Evolutionary conservation across 2,888 invertebrate species (phyloP).

Genomic region (Hypselothyrea guttata): DNA sequence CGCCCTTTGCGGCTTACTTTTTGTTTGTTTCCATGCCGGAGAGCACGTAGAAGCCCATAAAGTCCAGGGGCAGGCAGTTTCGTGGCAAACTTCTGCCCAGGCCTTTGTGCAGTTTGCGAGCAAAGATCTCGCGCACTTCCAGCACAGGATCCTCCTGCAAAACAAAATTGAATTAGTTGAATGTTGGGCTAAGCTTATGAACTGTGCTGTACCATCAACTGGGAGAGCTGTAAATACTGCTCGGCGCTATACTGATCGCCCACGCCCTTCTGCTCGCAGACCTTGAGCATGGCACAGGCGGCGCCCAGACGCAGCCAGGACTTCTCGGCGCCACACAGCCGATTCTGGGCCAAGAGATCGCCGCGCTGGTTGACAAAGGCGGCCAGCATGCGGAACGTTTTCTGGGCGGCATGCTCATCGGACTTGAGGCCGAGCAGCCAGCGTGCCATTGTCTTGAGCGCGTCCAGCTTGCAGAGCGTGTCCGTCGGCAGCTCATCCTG

Average conservation of each 20-base stretch:
- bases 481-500: conserved; percentile 95
- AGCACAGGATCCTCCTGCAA: conserved; percentile 87
- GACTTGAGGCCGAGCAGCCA: conserved; percentile 96
- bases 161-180: background rate
- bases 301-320: conserved; percentile 96
- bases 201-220: conserved; percentile 87
- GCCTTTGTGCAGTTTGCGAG: conserved; percentile 96
- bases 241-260: conserved; percentile 97
- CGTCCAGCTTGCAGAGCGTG: conserved; percentile 95
- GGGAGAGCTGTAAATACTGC: conserved; percentile 96
- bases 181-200: background rate
- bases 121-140: conserved; percentile 94
- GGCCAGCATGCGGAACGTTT: conserved; percentile 96
- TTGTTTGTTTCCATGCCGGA: conserved; percentile 94
- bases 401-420: conserved; percentile 93
- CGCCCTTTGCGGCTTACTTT: conserved; percentile 83
- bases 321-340: conserved; percentile 92
- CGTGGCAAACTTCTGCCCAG: conserved; percentile 91
- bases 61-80: conserved; percentile 96
- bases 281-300: conserved; percentile 97
- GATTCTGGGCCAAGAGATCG: conserved; percentile 89
- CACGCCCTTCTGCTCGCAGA: conserved; percentile 97
- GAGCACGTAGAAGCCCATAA: conserved; percentile 97
- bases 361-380: conserved; percentile 97
- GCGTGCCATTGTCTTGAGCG: conserved; percentile 97